phyloP scores from a whole-genome alignment of 2,797 vertebrate species.

The Botia almorhae region DNA sequence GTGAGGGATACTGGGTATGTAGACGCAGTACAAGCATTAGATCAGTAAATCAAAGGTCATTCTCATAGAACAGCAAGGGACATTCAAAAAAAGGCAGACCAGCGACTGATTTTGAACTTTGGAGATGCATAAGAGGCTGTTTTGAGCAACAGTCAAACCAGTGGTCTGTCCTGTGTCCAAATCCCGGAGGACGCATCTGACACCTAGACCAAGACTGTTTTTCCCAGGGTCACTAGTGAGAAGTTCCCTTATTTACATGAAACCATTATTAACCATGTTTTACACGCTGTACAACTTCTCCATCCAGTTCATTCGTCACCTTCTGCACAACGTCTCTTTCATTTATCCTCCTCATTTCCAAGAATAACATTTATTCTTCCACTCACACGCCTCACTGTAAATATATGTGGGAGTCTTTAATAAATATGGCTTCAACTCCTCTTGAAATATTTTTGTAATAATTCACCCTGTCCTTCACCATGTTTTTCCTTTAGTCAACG shows the following conservation, averaged over 20 bases:
- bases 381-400: background rate
- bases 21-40: slow-evolving; percentile 17
- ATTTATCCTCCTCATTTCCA: slow-evolving; percentile 15
- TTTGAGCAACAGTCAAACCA: slow-evolving; percentile 17
- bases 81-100: slow-evolving; percentile 17
- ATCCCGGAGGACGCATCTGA: slow-evolving; percentile 14
- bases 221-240: too few species aligned
- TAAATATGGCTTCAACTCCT: background rate
- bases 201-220: slow-evolving; percentile 9
- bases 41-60: slow-evolving; percentile 29
- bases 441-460: background rate
- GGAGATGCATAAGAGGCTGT: slow-evolving; percentile 9
- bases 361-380: background rate
- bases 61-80: background rate
- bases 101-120: background rate
- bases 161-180: background rate
- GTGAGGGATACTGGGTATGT: slow-evolving; percentile 23
- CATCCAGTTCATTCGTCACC: slow-evolving; percentile 7
- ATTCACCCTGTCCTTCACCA: background rate
- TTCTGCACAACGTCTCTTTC: background rate
- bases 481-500: background rate
- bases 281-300: slow-evolving; percentile 3
- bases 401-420: background rate
- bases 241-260: background rate
- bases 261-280: slow-evolving; percentile 10